Evolutionary conservation across 2,113 vertebrate species (phyloP).

Genomic region (Salvator merianae): DNA sequence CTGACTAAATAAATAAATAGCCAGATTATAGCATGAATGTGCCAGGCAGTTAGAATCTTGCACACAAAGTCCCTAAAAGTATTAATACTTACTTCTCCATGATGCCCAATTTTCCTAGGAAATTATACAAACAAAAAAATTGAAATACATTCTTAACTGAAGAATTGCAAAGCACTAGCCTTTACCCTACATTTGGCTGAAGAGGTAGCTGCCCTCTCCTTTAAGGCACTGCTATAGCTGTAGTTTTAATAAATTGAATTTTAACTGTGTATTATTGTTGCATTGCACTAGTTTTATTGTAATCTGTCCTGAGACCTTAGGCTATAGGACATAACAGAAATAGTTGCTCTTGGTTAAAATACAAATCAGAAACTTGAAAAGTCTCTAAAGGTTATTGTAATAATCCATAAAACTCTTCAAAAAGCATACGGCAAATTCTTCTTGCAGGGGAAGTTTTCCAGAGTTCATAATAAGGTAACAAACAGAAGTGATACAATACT

Average conservation of each 20-base stretch:
- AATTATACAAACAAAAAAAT: background rate
- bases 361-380: background rate
- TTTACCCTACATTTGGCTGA: too few relatives aligned
- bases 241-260: too few relatives aligned
- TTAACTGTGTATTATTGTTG: too few relatives aligned
- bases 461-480: background rate
- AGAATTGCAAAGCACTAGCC: background rate
- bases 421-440: background rate
- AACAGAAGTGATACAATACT: background rate
- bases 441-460: background rate
- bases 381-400: background rate
- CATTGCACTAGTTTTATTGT: too few relatives aligned
- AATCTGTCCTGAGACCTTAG: too few relatives aligned
- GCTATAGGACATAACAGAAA: background rate
- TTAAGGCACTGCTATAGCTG: too few relatives aligned
- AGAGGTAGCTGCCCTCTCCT: too few relatives aligned
- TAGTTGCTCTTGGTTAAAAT: background rate
- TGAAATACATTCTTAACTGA: background rate
- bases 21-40: too few relatives aligned
- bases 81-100: too few relatives aligned
- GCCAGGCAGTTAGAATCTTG: too few relatives aligned
- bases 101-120: background rate
- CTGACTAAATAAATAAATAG: too few relatives aligned
- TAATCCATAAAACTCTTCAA: background rate
- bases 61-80: background rate